Evolutionary conservation across 2,113 vertebrate species (phyloP).

Genomic region (Perccottus glenii): DNA sequence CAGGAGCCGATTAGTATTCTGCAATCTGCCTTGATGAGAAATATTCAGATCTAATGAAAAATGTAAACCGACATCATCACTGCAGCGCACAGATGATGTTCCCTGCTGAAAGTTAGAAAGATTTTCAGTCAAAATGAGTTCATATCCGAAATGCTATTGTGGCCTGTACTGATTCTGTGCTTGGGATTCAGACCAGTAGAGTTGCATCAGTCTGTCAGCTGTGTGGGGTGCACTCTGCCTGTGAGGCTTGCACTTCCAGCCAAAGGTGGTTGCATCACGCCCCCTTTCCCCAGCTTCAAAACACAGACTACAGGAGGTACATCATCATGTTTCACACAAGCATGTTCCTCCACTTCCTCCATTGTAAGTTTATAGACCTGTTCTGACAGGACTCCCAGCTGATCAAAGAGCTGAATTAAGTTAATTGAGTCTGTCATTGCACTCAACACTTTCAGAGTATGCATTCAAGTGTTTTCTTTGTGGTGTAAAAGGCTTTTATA

Average conservation of each 20-base stretch:
- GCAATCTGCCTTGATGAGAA: conserved; percentile 39
- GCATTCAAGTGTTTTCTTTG: not conserved
- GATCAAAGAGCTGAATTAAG: conserved; percentile 3
- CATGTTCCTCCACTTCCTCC: conserved; percentile 1
- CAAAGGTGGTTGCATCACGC: conserved; percentile 62
- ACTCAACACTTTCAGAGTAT: not conserved
- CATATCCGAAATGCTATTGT: conserved; percentile 31
- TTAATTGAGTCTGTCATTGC: not conserved
- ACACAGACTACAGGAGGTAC: not conserved
- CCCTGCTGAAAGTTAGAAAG: conserved; percentile 23
- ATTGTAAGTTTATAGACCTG: not conserved
- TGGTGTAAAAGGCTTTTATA: not conserved
- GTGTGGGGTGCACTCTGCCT: not conserved
- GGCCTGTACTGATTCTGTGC: conserved; percentile 17
- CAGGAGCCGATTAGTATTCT: not conserved
- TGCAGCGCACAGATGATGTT: conserved; percentile 16
- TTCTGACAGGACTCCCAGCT: not conserved
- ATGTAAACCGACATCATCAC: conserved; percentile 24
- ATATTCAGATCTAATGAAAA: conserved; percentile 41
- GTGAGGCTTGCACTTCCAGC: conserved; percentile 36
- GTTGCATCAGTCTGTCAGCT: conserved; percentile 52
- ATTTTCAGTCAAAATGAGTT: conserved; percentile 42
- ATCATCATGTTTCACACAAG: conserved; percentile 4
- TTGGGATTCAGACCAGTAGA: not conserved
- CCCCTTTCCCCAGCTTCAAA: conserved; percentile 11